Base-by-base conservation (phyloP, 2,888 invertebrate genomes). In the Harmothoe impar region DNA sequence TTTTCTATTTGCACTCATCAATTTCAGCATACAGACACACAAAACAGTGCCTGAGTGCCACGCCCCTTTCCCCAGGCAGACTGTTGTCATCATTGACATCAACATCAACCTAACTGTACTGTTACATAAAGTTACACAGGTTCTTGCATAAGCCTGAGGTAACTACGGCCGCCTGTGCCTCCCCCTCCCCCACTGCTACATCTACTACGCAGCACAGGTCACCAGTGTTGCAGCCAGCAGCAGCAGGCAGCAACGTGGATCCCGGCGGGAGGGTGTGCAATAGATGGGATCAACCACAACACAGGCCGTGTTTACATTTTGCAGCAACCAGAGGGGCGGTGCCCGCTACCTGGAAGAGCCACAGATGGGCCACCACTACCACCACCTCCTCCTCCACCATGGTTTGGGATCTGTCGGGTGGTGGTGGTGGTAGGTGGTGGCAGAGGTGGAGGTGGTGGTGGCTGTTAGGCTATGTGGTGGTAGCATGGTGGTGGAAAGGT, bases 201-300 rank as follows among this genome's bases (percentile, higher is more conserved):
- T 52, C 17, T 20, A 62, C 5, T 43, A 43, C 43, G 43, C 10
- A 7, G 43, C 20, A 20, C 62, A 62, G 62, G 62, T 20, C 23
- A 20, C 62, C 62, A 62, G 62, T n/a, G 62, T 62, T 7, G 43
- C 43, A 43, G 43, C 43, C 43, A 43, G 62, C 7, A 15, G 62
- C 62, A n/a, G 62, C 62, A 3, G 3, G 20, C 12, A 62, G 7
- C n/a, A n/a, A 15, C 62, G 7, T 62, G 15, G 62, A 62, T 20
- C 62, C 3, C 62, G 20, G 29, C 5, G 72, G 31, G 72, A 29
- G 72, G 72, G 72, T 29, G 72, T 15, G 25, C 62, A 29, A 7
- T 29, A 29, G 72, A 72, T 29, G 72, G 72, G 25, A 72, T n/a
- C 72, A 29, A 1, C 72, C 72, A 72, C 72, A 72, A 72, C 72